Evolutionary conservation across 2,888 invertebrate species (phyloP).

Genomic region (Sesia bembeciformis): DNA sequence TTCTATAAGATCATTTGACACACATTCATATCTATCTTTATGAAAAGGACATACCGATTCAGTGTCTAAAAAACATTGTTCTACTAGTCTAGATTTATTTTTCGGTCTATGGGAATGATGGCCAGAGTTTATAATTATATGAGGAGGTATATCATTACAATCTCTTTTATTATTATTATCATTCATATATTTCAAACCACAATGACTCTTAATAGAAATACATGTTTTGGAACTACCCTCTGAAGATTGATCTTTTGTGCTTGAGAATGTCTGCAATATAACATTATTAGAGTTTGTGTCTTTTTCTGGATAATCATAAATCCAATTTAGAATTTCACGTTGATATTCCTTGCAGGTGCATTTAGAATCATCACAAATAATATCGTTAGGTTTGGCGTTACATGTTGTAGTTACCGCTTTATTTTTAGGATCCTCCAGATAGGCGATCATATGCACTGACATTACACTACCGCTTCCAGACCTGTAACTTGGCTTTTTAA

Average conservation of each 20-base stretch:
- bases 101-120: no score
- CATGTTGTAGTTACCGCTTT: constrained; percentile 31
- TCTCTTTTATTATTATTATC: no score
- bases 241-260: background rate
- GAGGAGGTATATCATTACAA: no score
- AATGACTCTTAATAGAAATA: background rate
- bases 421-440: constrained; percentile 13
- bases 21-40: no score
- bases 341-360: constrained; percentile 25
- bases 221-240: background rate
- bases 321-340: background rate
- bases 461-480: background rate
- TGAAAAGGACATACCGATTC: no score
- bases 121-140: no score
- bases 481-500: constrained; percentile 1
- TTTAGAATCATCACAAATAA: constrained; percentile 21
- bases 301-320: background rate
- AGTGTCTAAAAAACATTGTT: no score
- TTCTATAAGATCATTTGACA: no score
- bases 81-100: no score
- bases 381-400: constrained; percentile 15
- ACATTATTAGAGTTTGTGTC: background rate
- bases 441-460: constrained; percentile 12
- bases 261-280: no score
- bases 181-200: background rate